Evolutionary conservation across 2,888 invertebrate species (phyloP).

Genomic region (Spialia ferax): DNA sequence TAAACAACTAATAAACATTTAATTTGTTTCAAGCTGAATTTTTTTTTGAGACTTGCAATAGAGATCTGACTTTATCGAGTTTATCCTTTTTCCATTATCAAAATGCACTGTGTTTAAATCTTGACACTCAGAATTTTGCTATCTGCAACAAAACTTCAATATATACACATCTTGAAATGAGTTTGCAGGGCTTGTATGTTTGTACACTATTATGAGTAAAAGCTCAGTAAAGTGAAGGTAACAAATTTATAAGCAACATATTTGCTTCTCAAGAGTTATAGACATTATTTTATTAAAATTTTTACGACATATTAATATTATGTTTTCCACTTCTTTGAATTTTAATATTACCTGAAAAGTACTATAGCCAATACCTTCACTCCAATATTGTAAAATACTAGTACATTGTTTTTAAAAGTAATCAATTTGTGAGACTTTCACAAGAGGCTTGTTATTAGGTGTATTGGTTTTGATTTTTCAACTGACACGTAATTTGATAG

Average conservation of each 20-base stretch:
- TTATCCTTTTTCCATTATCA: not conserved
- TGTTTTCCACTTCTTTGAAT: too few species aligned
- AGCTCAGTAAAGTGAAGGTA: not conserved
- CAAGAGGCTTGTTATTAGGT: too few species aligned
- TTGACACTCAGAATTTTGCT: not conserved
- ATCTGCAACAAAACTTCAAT: not conserved
- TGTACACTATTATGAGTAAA: slow-evolving; percentile 28
- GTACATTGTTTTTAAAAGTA: too few species aligned
- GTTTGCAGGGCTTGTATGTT: slow-evolving; percentile 27
- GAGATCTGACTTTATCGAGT: not conserved
- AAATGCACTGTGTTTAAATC: not conserved
- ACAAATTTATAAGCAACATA: not conserved
- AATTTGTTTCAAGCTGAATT: too few species aligned
- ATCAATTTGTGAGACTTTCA: too few species aligned
- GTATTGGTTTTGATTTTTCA: too few species aligned
- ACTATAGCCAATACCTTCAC: too few species aligned
- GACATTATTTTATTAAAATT: not conserved
- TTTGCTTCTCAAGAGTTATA: not conserved
- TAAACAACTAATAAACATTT: too few species aligned
- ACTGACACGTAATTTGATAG: too few species aligned
- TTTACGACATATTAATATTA: not conserved
- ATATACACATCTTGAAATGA: not conserved
- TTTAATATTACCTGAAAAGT: too few species aligned
- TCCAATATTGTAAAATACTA: too few species aligned
- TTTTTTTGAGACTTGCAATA: not conserved